Conservation (phyloP, 1,140 invertebrate genomes). For the Drosophila trapezifrons region DNA sequence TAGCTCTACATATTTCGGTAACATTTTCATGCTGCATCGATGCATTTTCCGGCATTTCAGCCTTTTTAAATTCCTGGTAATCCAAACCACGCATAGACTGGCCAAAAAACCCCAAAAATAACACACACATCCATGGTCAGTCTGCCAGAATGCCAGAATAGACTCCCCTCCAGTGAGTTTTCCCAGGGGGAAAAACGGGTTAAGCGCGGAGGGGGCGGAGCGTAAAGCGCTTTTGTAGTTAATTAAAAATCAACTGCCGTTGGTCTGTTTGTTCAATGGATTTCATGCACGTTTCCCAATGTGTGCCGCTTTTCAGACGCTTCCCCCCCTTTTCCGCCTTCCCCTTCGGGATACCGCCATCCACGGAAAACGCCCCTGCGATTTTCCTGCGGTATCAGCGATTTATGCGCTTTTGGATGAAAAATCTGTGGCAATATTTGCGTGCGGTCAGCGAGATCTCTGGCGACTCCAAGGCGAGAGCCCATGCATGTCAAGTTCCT, state of each 20-base stretch:
- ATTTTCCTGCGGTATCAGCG: constrained; percentile 74
- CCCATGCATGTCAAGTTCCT: constrained; percentile 52
- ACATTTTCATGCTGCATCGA: constrained; percentile 27
- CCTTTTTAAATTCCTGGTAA: constrained; percentile 34
- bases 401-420: constrained; percentile 83
- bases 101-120: constrained; percentile 49
- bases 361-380: constrained; percentile 9
- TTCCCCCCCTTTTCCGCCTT: not conserved
- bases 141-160: constrained; percentile 7
- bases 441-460: constrained; percentile 29
- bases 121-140: constrained; percentile 23
- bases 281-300: constrained; percentile 80
- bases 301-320: constrained; percentile 22
- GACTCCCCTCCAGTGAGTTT: not conserved
- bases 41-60: constrained; percentile 9
- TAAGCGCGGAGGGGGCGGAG: constrained; percentile 30
- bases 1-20: constrained; percentile 37
- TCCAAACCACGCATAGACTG: constrained; percentile 45
- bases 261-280: constrained; percentile 84
- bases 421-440: constrained; percentile 81
- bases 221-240: constrained; percentile 83
- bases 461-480: constrained; percentile 38
- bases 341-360: constrained; percentile 1
- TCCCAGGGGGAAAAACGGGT: constrained; percentile 24
- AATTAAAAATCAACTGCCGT: constrained; percentile 84